Base-by-base conservation (phyloP, 2,113 vertebrate genomes). In the Laterallus jamaicensis region DNA sequence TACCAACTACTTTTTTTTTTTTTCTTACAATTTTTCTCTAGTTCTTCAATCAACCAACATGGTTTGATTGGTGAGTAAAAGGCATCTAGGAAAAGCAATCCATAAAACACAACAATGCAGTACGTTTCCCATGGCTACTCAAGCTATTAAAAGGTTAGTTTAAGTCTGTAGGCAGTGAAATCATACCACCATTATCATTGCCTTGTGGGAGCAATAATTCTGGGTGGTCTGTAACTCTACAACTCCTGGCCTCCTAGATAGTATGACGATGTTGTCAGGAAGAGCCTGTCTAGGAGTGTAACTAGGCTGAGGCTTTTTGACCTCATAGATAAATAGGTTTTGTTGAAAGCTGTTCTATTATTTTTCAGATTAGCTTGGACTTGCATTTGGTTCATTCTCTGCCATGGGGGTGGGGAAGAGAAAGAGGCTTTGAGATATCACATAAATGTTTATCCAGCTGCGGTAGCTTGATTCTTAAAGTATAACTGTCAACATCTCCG, bases 381-480 rank as follows among this genome's bases (percentile, higher is more conserved):
- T 95, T 92, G 84, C 55, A 90, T 91, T 93, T 87, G 70, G 59
- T 77, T 93, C 78, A 85, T 92, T 95, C 84, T 94, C 49, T 87
- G 76, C 50, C 40, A n/a, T 5, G 60, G 76, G 82, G 90, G 59
- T 64, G 49, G 90, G 74, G 66, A 22, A 71, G 82, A 71, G 31
- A 49, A 58, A 17, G 3, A 79, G 59, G 80, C 81, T 86, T 93
- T 75, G 82, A 94, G 86, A 95, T 71, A 87, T 21, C 96, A 73
- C 58, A 84, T 47, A 86, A 92, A 15, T 96, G 92, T 96, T 96
- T 97, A 97, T 97, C 95, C 96, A 97, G 96, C 96, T 96, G 95
- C 25, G 0, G 95, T 86, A 92, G 95, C 82, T 66, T 74, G 84
- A 80, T 74, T 94, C 90, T 90, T 79, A 75, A 96, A 95, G 95